Evolutionary conservation across 2,113 vertebrate species (phyloP).

Genomic region (Pan paniscus): DNA sequence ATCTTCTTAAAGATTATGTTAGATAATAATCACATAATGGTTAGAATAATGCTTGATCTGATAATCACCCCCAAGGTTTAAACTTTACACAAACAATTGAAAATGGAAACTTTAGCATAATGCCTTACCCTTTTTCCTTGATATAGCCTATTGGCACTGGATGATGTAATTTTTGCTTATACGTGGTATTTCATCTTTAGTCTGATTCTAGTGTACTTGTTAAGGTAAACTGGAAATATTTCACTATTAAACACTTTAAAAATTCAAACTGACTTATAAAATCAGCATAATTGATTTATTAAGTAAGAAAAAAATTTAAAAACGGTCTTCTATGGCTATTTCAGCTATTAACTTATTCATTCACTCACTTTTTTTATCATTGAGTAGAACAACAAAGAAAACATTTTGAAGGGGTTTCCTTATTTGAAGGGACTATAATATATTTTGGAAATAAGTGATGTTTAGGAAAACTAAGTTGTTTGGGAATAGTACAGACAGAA

Average conservation of each 20-base stretch:
- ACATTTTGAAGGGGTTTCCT: background rate
- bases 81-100: background rate
- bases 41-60: background rate
- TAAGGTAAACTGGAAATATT: constrained; percentile 25
- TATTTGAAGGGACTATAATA: background rate
- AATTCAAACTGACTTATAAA: constrained; percentile 25
- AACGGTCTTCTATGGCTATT: background rate
- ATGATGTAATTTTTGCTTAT: background rate
- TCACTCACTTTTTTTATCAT: constrained; percentile 14
- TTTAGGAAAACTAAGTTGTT: background rate
- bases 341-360: background rate
- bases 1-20: background rate
- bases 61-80: background rate
- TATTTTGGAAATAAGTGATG: background rate
- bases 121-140: background rate
- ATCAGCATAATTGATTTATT: constrained; percentile 27
- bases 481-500: background rate
- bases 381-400: background rate
- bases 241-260: background rate
- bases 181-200: background rate
- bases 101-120: background rate
- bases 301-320: background rate
- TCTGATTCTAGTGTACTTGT: background rate
- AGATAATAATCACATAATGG: background rate
- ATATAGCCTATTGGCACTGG: background rate